Evolutionary conservation across 2,113 vertebrate species (phyloP), one percentile per base, ranked within the genome.

Genomic region (Misgurnus anguillicaudatus): DNA sequence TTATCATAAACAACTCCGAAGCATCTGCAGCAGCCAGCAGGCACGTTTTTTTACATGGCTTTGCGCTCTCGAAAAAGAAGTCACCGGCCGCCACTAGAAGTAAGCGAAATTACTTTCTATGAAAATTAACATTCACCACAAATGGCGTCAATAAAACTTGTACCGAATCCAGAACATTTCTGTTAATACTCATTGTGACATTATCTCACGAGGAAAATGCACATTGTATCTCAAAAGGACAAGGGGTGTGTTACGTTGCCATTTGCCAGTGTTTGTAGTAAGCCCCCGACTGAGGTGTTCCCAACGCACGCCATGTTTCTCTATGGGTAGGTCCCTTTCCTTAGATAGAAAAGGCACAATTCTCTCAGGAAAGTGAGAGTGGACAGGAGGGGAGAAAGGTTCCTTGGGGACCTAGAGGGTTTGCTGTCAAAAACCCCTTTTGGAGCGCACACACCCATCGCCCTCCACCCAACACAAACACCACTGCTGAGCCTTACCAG

Each of bases 291-390:
- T 48, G 66, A 80, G 64, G 82, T 87, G 85, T 89, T 86, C 77
- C 88, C 80, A 86, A 80, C 82, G 83, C 61, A 86, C 84, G 85
- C 84, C 85, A 81, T 71, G 70, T 88, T 92, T 92, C 90, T 88
- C 89, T 83, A 58, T 87, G 92, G 92, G 92, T 84, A 89, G 89
- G 89, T 87, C 91, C 87, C 89, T 91, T 94, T 94, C 93, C 93
- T 94, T 86, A 92, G 91, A 94, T 94, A 94, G 90, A 94, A 93
- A 89, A 87, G 86, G 85, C 86, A 91, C 91, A 93, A 93, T 93
- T 87, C 88, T 86, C 89, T 91, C 92, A 92, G 92, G 91, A 94
- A 94, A 88, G 89, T 87, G 84, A 83, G 79, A 86, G 83, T 80
- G 86, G 87, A 83, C 84, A 83, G 83, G 84, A 88, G 51, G 67